phyloP scores from a whole-genome alignment of 2,113 vertebrate species.

The Tetrao urogallus region DNA sequence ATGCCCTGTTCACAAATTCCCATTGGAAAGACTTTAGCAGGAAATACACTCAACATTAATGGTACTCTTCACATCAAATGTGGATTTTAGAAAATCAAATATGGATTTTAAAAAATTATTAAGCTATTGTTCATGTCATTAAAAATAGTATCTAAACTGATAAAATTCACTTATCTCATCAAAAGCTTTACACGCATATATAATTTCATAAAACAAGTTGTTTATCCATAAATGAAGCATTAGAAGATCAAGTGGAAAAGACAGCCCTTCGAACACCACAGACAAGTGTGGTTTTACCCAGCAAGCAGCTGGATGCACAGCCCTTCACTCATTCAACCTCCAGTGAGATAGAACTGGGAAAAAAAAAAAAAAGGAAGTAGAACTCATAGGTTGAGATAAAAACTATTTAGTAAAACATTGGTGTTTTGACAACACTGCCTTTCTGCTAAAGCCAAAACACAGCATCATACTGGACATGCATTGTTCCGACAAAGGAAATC shows the following conservation, averaged over 20 bases:
- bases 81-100: neutral
- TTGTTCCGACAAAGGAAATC: neutral
- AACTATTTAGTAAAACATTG: neutral
- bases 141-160: slow-evolving; percentile 2
- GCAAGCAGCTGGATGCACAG: too few species aligned
- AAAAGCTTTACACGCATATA: neutral
- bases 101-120: neutral
- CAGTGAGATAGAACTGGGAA: too few species aligned
- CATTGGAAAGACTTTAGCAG: neutral
- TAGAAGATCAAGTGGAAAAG: neutral
- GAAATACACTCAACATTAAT: neutral
- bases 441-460: neutral
- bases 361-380: neutral
- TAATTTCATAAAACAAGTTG: neutral
- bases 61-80: neutral
- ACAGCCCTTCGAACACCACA: neutral
- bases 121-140: neutral
- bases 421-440: neutral
- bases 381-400: neutral
- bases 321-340: neutral
- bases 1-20: neutral
- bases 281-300: neutral
- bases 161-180: slow-evolving; percentile 14
- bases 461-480: neutral
- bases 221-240: neutral